Evolutionary conservation across 2,113 vertebrate species (phyloP).

Genomic region (Nerophis ophidion): DNA sequence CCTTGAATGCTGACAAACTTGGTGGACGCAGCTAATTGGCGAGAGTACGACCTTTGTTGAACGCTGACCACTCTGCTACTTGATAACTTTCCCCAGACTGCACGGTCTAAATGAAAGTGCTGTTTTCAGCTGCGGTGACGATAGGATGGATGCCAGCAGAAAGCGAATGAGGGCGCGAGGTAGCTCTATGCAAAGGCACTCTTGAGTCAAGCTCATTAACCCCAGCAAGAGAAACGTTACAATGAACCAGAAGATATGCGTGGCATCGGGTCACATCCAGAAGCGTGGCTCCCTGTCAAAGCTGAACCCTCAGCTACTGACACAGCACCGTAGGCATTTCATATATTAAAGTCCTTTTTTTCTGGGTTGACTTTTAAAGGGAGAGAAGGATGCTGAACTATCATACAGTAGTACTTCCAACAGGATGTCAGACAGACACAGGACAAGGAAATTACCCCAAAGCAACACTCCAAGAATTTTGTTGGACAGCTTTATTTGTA

Average conservation of each 20-base stretch:
- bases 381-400: slow-evolving; percentile 32
- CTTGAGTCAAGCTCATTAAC: slow-evolving; percentile 64
- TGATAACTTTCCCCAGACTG: slow-evolving; percentile 72
- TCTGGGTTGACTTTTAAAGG: slow-evolving; percentile 26
- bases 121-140: slow-evolving; percentile 40
- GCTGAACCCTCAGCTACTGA: slow-evolving; percentile 50
- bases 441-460: too few species aligned
- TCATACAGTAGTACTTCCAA: too few species aligned
- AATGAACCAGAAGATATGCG: slow-evolving; percentile 53
- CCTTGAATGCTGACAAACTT: slow-evolving; percentile 80
- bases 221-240: slow-evolving; percentile 54
- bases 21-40: slow-evolving; percentile 79
- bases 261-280: slow-evolving; percentile 53
- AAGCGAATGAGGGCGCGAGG: slow-evolving; percentile 44
- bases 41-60: slow-evolving; percentile 78
- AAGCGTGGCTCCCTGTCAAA: slow-evolving; percentile 58
- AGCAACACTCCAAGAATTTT: too few species aligned
- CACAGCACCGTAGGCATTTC: slow-evolving; percentile 51
- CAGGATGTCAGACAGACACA: too few species aligned
- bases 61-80: slow-evolving; percentile 75
- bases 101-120: slow-evolving; percentile 40
- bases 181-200: slow-evolving; percentile 44
- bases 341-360: slow-evolving; percentile 48
- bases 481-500: too few species aligned
- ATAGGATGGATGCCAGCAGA: slow-evolving; percentile 32